Conservation (phyloP, 1,140 invertebrate genomes). For the Zaprionus ghesquierei region DNA sequence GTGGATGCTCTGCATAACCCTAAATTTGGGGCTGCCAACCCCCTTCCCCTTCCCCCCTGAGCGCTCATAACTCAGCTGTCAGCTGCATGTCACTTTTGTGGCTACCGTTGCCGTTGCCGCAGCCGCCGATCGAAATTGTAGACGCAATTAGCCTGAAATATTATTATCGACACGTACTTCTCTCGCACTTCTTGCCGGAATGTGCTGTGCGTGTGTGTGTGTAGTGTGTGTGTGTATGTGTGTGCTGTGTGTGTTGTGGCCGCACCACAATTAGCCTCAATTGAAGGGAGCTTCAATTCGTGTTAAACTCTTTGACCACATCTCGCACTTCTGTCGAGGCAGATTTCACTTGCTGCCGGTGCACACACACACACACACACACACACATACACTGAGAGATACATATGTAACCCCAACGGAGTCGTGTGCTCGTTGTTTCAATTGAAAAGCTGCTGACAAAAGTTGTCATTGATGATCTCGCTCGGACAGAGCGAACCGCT, state of each 20-base stretch:
- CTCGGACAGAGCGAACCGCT: constrained; percentile 28
- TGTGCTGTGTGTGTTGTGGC: constrained; percentile 25
- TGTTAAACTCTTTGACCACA: constrained; percentile 80
- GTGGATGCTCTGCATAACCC: constrained; percentile 43
- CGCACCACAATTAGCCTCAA: constrained; percentile 74
- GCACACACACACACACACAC: neutral
- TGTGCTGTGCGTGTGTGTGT: constrained; percentile 12
- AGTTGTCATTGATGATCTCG: constrained; percentile 72
- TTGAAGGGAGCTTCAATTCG: constrained; percentile 72
- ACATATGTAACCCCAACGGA: neutral
- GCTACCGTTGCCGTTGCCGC: constrained; percentile 52
- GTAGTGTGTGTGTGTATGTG: constrained; percentile 1
- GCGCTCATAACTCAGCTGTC: constrained; percentile 76
- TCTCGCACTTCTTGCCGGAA: constrained; percentile 27
- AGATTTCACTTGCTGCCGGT: constrained; percentile 48
- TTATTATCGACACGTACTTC: constrained; percentile 81
- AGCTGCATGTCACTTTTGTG: constrained; percentile 81
- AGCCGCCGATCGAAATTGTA: constrained; percentile 67
- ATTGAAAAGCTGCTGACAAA: constrained; percentile 80
- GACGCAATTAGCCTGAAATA: constrained; percentile 76
- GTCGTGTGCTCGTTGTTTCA: constrained; percentile 34
- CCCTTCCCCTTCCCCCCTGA: constrained; percentile 29
- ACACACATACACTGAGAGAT: neutral
- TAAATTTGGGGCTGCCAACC: constrained; percentile 65
- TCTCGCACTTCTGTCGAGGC: constrained; percentile 43